phyloP scores from a whole-genome alignment of 2,113 vertebrate genomes.

The Miniopterus natalensis region DNA sequence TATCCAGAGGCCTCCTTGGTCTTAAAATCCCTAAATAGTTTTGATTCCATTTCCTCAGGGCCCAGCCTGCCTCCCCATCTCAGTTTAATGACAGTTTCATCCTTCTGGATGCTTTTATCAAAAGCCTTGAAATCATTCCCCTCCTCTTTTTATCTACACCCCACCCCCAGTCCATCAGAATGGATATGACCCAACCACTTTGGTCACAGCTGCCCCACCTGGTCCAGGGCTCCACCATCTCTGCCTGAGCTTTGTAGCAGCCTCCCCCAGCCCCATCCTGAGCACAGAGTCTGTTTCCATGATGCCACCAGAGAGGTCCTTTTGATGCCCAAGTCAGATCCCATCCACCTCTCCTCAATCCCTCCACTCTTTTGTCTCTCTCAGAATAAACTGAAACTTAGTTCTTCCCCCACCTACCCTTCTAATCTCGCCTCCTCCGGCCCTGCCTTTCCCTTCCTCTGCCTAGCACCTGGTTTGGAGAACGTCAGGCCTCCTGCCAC shows the following conservation, averaged over 20 bases:
- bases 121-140: neutral
- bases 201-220: neutral
- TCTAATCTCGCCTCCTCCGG: neutral
- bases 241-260: neutral
- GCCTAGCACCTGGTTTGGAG: neutral
- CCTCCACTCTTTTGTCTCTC: neutral
- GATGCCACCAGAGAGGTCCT: neutral
- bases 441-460: neutral
- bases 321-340: neutral
- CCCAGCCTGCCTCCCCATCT: neutral
- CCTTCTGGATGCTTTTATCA: neutral
- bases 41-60: neutral
- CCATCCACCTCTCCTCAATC: neutral
- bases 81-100: neutral
- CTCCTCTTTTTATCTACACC: neutral
- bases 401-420: neutral
- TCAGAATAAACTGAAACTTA: neutral
- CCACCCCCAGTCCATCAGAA: neutral
- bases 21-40: neutral
- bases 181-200: neutral
- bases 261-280: neutral
- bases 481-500: neutral
- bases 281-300: neutral
- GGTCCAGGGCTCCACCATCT: neutral
- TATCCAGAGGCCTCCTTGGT: neutral